phyloP scores from a whole-genome alignment of 2,888 invertebrate species.

The Cantharis rufa region DNA sequence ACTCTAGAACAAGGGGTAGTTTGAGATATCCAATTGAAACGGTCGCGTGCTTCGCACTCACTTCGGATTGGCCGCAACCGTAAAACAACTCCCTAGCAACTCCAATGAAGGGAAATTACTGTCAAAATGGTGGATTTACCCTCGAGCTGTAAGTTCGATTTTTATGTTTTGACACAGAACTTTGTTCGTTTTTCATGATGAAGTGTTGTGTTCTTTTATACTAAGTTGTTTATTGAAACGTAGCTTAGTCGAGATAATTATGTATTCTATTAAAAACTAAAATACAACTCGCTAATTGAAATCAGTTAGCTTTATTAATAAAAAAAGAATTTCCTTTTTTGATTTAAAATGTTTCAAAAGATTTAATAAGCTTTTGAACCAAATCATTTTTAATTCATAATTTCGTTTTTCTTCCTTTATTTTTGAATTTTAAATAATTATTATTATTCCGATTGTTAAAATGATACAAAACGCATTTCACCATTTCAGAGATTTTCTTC shows the following conservation, averaged over 20 bases:
- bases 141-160: slow-evolving; percentile 54
- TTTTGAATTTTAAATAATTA: neutral
- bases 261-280: slow-evolving; percentile 4
- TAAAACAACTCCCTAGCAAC: slow-evolving; percentile 55
- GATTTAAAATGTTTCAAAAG: neutral
- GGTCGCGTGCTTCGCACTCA: slow-evolving; percentile 43
- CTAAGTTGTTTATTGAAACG: slow-evolving; percentile 29
- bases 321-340: neutral
- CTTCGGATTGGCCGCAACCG: slow-evolving; percentile 50
- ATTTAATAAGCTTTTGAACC: neutral
- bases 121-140: slow-evolving; percentile 55
- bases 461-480: too few relatives aligned
- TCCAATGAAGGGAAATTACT: slow-evolving; percentile 50
- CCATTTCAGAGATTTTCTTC: too few relatives aligned
- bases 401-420: neutral
- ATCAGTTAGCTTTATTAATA: neutral
- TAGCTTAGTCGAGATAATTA: slow-evolving; percentile 15
- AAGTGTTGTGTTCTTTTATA: slow-evolving; percentile 45
- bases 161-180: slow-evolving; percentile 54
- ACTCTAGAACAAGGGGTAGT: slow-evolving; percentile 40
- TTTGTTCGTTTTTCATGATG: slow-evolving; percentile 47
- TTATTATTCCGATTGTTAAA: too few relatives aligned
- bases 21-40: slow-evolving; percentile 43
- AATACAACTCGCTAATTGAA: neutral
- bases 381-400: neutral